Evolutionary conservation across 2,797 vertebrate genomes (phyloP).

Genomic region (Spinus pinus): DNA sequence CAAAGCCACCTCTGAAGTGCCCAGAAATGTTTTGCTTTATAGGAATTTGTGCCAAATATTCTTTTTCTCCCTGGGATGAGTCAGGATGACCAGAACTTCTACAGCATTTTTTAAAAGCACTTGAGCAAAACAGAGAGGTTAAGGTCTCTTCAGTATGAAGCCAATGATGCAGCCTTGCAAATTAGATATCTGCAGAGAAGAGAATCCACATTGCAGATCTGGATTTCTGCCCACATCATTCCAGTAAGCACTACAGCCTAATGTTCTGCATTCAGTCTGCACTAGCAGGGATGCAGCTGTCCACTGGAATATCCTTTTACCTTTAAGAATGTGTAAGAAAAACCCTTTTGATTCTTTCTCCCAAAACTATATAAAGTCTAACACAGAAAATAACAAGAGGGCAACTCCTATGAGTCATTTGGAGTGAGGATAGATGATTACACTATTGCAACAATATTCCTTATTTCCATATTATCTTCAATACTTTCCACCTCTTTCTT

Average conservation of each 20-base stretch:
- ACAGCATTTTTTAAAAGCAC: neutral
- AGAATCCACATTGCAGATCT: conserved; percentile 25
- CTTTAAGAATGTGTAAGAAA: neutral
- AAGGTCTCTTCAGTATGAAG: neutral
- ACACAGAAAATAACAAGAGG: neutral
- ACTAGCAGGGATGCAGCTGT: neutral
- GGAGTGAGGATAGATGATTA: neutral
- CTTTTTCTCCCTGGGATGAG: neutral
- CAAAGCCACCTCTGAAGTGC: neutral
- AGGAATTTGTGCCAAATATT: neutral
- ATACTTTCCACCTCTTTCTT: neutral
- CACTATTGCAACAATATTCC: neutral
- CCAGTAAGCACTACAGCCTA: conserved; percentile 4
- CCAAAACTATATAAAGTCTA: neutral
- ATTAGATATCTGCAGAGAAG: conserved; percentile 3
- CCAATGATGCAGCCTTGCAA: neutral
- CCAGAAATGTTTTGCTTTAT: neutral
- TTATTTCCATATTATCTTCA: neutral
- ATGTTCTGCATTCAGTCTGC: neutral
- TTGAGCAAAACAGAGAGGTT: neutral
- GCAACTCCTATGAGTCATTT: neutral
- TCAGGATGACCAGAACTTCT: neutral
- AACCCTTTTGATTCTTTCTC: neutral
- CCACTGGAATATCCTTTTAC: neutral
- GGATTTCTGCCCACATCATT: conserved; percentile 41